Evolutionary conservation across 2,888 invertebrate genomes (phyloP), one percentile per base, ranked within the genome.

Genomic region (Sarcophaga rosellei): DNA sequence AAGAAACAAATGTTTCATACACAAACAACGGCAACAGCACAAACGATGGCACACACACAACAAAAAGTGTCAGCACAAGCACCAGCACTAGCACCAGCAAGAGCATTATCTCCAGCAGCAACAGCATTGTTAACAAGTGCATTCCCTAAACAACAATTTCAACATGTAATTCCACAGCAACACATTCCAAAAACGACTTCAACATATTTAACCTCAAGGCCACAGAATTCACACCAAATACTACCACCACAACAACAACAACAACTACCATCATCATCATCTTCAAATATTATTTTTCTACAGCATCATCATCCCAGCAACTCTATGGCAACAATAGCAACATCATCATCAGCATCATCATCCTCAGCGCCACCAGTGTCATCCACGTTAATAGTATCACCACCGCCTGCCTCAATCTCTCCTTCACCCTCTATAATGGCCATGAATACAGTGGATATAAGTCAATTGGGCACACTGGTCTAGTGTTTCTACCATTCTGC

Each of bases 1-100:
- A 89, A 89, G 76, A 90, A 91, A 78, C 90, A 90, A 89, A 88
- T 91, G 88, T 90, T 91, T 85, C 87, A 88, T 84, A 84, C 88
- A 82, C 88, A 88, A 78, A 70, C 74, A 66, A 47, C 74, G 68
- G 11, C 76, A 66, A 5, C 79, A 57, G 59, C 53, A 73, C 17
- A 80, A 77, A 35, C 75, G 25, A 2, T 73, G 73, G 53, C 61
- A 68, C n/a, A 61, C 35, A 45, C 76, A 62, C 44, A 23, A 69
- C 53, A 57, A 21, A 12, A 66, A 65, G 11, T 61, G 45, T 3
- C 78, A 75, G 2, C 62, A 61, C 15, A 23, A 62, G 23, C 63
- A 10, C 17, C 21, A 44, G 44, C 12, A 20, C 44, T 15, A n/a
- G 62, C 17, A 69, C n/a, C n/a, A 66, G 12, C 68, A 20, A 20